Conservation (phyloP, 2,888 invertebrate genomes). For the Antheraea assamensis region DNA sequence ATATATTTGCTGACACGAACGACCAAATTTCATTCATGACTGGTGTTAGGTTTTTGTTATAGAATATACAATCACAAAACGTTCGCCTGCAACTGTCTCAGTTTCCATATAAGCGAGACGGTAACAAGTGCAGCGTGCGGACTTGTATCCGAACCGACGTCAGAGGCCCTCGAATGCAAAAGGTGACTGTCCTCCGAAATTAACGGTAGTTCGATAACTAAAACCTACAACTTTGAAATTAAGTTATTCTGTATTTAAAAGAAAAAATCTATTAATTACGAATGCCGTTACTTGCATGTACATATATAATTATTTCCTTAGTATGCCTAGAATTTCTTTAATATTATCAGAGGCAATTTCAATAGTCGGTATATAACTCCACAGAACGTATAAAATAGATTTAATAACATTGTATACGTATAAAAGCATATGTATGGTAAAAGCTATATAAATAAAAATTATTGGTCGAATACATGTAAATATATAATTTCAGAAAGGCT, state of each 20-base stretch:
- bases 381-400: too few relatives aligned
- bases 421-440: too few relatives aligned
- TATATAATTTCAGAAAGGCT: too few relatives aligned
- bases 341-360: background rate
- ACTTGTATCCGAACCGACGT: background rate
- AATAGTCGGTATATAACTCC: too few relatives aligned
- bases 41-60: background rate
- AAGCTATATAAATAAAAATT: too few relatives aligned
- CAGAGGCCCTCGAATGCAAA: background rate
- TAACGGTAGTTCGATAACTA: background rate
- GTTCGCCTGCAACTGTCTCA: background rate
- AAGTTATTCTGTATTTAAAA: background rate
- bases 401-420: too few relatives aligned
- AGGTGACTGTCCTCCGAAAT: background rate
- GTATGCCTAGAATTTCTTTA: background rate
- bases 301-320: background rate
- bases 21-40: background rate
- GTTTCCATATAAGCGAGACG: slow-evolving; percentile 12
- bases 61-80: background rate
- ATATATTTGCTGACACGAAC: background rate
- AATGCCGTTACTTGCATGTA: background rate
- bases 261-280: background rate
- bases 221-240: background rate
- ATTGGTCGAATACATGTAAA: too few relatives aligned
- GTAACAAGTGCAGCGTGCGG: slow-evolving; percentile 10